Base-by-base conservation (phyloP, 2,888 invertebrate genomes). In the Agapostemon virescens region DNA sequence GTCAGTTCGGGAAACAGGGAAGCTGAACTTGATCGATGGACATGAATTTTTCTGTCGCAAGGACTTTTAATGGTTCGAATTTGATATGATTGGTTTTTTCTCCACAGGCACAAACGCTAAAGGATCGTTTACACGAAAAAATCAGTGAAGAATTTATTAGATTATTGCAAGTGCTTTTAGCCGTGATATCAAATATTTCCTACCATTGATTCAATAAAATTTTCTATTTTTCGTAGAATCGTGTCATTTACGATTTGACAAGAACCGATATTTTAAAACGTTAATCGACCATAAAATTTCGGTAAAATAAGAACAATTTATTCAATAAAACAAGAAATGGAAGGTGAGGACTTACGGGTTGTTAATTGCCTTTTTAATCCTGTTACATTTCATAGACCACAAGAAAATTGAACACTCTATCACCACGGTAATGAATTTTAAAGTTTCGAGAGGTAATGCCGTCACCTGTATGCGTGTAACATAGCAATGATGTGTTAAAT, bases 1-100 rank as follows among this genome's bases (percentile, higher is more conserved):
- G 23, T 49, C 61, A 33, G 36, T n/a, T 13, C 63, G 9, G 20
- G 63, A 63, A 63, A 36, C 36, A 0, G 63, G 33, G 11, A 11
- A n/a, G 36, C 33, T 63, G n/a, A 36, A 36, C 36, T 63, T 63
- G 63, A 63, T 63, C 63, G 63, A 63, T 63, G 63, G 63, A 63
- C 36, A 63, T 11, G 63, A n/a, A 63, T 63, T 63, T 63, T 63
- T 20, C 63, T 63, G n/a, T 63, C n/a, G n/a, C 33, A 11, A 33
- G 36, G 20, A 36, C 33, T 63, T 63, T 63, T 63, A 63, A 36
- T 63, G 36, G 63, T 6, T 11, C 36, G 63, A n/a, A 36, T 36
- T 63, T 36, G 20, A 11, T 20, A 26, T 11, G 38, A 69, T 55
- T 26, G 30, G 26, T 26, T 55, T 40, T 23, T 6, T 13, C 33